phyloP scores from a whole-genome alignment of 2,888 invertebrate genomes.

The Blomia tropicalis region DNA sequence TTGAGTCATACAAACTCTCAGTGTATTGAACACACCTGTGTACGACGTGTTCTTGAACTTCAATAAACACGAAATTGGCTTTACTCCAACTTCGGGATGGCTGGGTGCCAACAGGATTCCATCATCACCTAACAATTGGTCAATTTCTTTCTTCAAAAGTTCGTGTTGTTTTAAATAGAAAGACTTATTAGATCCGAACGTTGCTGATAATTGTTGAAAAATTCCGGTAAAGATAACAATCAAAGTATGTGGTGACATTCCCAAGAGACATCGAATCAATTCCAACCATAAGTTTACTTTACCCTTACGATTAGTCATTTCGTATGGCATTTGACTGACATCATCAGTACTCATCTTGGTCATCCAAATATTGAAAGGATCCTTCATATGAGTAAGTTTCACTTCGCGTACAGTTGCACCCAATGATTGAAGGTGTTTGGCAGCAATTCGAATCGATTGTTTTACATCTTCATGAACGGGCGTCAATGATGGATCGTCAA shows the following conservation, averaged over 20 bases:
- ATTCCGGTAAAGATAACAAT: constrained; percentile 58
- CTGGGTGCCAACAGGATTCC: constrained; percentile 39
- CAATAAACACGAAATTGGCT: constrained; percentile 33
- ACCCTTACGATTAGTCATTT: constrained; percentile 18
- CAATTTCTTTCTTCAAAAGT: constrained; percentile 18
- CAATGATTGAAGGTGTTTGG: constrained; percentile 13
- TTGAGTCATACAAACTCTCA: constrained; percentile 38
- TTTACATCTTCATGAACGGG: constrained; percentile 26
- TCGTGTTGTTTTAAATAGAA: constrained; percentile 3
- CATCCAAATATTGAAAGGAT: constrained; percentile 17
- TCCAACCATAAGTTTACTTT: constrained; percentile 44
- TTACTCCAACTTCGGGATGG: constrained; percentile 38
- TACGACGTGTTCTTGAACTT: constrained; percentile 21
- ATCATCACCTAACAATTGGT: constrained; percentile 31
- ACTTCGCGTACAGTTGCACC: constrained; percentile 15
- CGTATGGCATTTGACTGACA: neutral
- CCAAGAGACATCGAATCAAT: constrained; percentile 52
- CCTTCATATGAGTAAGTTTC: neutral
- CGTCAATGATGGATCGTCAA: constrained; percentile 27
- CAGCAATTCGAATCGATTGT: constrained; percentile 19
- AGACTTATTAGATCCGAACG: neutral
- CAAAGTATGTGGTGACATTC: constrained; percentile 62
- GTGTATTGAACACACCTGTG: constrained; percentile 27
- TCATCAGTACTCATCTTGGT: constrained; percentile 8
- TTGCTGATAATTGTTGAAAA: constrained; percentile 5